A percentile compares a stretch with the other conserved stretches of the same genome.
Evolutionary conservation across 1,140 invertebrate species (phyloP).

Genomic region (Magallana ariakensis): DNA sequence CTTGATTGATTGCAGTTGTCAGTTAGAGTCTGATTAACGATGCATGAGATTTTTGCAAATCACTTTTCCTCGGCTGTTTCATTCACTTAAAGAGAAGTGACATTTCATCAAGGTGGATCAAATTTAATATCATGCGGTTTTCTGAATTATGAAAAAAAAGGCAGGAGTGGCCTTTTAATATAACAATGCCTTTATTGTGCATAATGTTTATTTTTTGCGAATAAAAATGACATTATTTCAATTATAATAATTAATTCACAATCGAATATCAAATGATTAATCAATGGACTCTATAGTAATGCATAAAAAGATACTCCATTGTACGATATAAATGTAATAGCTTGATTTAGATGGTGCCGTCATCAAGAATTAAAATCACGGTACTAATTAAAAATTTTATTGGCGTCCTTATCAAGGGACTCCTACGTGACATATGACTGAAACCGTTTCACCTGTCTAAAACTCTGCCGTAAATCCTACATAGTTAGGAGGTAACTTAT

Average conservation of each 20-base stretch:
- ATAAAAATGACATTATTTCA: not conserved
- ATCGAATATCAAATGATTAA: not conserved
- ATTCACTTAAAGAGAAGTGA: too few relatives aligned
- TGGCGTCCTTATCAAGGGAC: not conserved
- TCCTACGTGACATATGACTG: constrained; percentile 8
- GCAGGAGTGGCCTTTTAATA: constrained; percentile 2
- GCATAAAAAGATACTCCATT: not conserved
- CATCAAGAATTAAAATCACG: not conserved
- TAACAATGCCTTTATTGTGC: not conserved
- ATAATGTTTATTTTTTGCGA: not conserved
- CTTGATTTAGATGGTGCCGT: constrained; percentile 7
- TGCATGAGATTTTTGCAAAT: constrained; percentile 11
- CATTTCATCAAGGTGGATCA: not conserved
- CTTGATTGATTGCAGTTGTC: not conserved
- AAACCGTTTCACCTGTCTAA: not conserved
- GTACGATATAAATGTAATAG: not conserved
- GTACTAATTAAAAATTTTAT: not conserved
- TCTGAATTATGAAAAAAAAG: not conserved
- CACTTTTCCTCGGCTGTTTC: not conserved
- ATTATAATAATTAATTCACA: too few relatives aligned
- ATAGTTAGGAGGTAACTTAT: not conserved
- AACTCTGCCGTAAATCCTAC: not conserved
- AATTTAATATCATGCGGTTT: not conserved
- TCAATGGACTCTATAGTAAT: not conserved
- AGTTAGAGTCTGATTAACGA: not conserved